Evolutionary conservation across 2,797 vertebrate species (phyloP).

Genomic region (Girardinus metallicus): DNA sequence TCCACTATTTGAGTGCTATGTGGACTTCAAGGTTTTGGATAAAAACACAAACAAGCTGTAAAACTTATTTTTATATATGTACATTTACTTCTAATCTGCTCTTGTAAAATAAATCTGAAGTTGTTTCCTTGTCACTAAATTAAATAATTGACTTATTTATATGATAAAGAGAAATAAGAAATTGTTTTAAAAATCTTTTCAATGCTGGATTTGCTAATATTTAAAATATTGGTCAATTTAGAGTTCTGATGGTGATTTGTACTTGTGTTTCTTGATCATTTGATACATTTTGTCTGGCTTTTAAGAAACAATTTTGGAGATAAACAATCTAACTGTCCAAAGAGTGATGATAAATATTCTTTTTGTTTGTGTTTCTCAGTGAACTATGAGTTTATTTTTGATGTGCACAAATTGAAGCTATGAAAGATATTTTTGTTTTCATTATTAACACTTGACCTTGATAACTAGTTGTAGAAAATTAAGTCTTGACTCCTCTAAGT

Average conservation of each 20-base stretch:
- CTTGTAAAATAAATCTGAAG: neutral
- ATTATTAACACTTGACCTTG: constrained; percentile 51
- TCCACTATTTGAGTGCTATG: neutral
- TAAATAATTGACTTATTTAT: neutral
- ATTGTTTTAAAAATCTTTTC: neutral
- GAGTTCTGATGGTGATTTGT: neutral
- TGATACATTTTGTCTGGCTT: neutral
- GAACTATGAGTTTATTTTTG: neutral
- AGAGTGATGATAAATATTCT: neutral
- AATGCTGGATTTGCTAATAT: neutral
- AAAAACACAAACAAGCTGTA: neutral
- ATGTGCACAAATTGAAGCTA: constrained; percentile 3
- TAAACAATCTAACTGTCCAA: neutral
- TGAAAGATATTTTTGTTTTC: constrained; percentile 31
- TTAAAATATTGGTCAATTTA: too few species aligned
- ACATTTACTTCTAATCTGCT: neutral
- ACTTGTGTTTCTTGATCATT: neutral
- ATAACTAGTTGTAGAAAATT: constrained; percentile 44
- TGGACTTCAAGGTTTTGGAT: neutral
- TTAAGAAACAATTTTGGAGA: neutral
- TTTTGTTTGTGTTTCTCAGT: neutral
- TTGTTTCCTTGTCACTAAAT: neutral
- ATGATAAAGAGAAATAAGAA: neutral
- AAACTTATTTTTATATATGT: neutral
- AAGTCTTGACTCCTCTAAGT: constrained; percentile 33